Evolutionary conservation across 2,113 vertebrate genomes (phyloP).

Genomic region (Stegostoma tigrinum): DNA sequence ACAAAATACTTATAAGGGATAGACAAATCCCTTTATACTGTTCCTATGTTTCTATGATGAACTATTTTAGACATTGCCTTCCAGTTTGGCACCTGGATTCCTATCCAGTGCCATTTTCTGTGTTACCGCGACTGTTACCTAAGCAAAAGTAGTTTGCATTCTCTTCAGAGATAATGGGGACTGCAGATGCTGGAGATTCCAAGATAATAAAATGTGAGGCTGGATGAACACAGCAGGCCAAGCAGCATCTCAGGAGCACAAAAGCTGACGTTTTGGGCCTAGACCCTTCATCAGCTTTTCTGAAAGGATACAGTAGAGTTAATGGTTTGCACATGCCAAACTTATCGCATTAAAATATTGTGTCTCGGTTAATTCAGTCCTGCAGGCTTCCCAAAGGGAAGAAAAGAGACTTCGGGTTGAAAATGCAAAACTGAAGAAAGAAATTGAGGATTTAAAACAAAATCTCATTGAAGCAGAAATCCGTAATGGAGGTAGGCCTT

Average conservation of each 20-base stretch:
- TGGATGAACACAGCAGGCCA: too few relatives aligned
- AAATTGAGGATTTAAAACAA: constrained; percentile 82
- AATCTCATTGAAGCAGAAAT: constrained; percentile 83
- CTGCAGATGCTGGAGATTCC: too few relatives aligned
- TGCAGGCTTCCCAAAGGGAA: constrained; percentile 81
- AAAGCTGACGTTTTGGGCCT: too few relatives aligned
- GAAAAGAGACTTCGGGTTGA: constrained; percentile 93
- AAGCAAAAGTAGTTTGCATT: background rate
- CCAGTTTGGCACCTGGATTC: background rate
- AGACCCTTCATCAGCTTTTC: too few relatives aligned
- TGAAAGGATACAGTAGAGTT: background rate
- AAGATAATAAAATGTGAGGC: too few relatives aligned
- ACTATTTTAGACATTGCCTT: background rate
- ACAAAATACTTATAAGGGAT: too few relatives aligned
- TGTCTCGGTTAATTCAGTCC: constrained; percentile 53
- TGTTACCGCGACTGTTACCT: background rate
- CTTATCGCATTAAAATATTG: background rate
- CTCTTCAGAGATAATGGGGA: too few relatives aligned
- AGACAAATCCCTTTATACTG: too few relatives aligned
- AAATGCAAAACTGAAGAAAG: constrained; percentile 87
- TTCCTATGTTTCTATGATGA: background rate
- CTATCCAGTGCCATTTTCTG: background rate
- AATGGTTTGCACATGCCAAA: background rate
- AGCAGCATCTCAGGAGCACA: too few relatives aligned
- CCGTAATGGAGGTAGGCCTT: constrained; percentile 73